Evolutionary conservation across 2,113 vertebrate genomes (phyloP), one percentile per base, ranked within the genome.

Genomic region (Beaufortia kweichowensis): DNA sequence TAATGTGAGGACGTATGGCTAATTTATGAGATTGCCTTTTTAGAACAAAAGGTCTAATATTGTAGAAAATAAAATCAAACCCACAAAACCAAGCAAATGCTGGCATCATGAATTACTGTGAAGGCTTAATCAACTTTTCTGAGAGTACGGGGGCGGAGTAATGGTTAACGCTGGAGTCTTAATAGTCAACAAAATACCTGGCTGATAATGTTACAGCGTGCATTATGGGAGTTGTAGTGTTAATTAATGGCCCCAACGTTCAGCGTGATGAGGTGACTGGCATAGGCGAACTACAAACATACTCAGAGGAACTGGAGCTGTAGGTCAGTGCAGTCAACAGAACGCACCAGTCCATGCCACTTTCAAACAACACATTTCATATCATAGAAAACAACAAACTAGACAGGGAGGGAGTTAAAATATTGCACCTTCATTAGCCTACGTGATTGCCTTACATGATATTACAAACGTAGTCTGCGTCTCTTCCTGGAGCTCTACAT

Each of bases 1-100:
- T 90, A 87, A 88, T 84, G 85, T 84, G 86, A 90, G 89, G 89
- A 90, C 86, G 86, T 90, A 91, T 82, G 90, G 91, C 89, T 87
- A 88, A 90, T 88, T 88, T 85, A 87, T 77, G 85, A 86, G 83
- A 82, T 90, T 88, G 89, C 93, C 94, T 96, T 95, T 95, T 94
- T 93, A 95, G 90, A 97, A 96, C 95, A 96, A 98, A 97, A 97
- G 95, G 94, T 88, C 92, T 89, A 82, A 85, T 29, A 84, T 86
- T 80, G 80, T 83, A 82, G 79, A 80, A 85, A 84, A 88, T 85
- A 86, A 89, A 87, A 87, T 83, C 48, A 87, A 87, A 89, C 84
- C 88, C 91, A 91, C 87, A 88, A 89, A 92, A 91, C 87, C 90
- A 85, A 90, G 91, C 90, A 86, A 77, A 88, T 89, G 89, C 92